Base-by-base conservation (phyloP, 2,888 invertebrate genomes). In the Esperia sulphurella region DNA sequence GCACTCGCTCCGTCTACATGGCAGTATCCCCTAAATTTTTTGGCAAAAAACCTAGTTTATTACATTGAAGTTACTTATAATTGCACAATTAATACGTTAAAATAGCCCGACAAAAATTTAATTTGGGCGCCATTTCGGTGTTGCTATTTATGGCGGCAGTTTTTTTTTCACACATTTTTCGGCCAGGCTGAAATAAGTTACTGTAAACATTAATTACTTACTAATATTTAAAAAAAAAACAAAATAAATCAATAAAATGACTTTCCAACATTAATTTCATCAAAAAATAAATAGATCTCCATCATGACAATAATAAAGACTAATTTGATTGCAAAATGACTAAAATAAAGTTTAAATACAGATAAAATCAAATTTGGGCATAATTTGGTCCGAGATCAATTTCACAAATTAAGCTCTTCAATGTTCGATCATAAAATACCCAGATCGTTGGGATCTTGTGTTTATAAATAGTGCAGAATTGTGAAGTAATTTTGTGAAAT, bases 1-100 rank as follows among this genome's bases (percentile, higher is more conserved):
- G 83, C 83, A 83, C 75, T 74, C 66, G 70, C 73, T 77, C 78
- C 83, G 71, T 75, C 72, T 77, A 83, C 74, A 82, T 83, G 84
- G 81, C 81, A 80, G 76, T 74, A 60, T 14, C 40, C 31, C 33
- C 30, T 8, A 72, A 73, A 75, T 60, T 76, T 71, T 81, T 81
- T 80, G 78, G 81, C 72, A 79, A 75, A 67, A 31, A 71, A 71
- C 66, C 72, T 69, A 76, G 49, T 59, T 69, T 61, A 69, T 68
- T 66, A 63, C 65, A 68, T 63, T 60, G 43, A 33, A 43, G 43
- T 30, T 71, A 72, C 55, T 48, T 58, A 52, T 58, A 72, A 75
- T 77, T 78, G 76, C 77, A 78, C 75, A 71, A 40, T 14, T 43
- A 40, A 28, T 47, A 45, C 40, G 28, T 29, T 45, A 41, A 9